These are phyloP conservation scores for Lophius piscatorius DNA, from an alignment of 2,113 vertebrate species.

Conservation along the genomic window DNA sequence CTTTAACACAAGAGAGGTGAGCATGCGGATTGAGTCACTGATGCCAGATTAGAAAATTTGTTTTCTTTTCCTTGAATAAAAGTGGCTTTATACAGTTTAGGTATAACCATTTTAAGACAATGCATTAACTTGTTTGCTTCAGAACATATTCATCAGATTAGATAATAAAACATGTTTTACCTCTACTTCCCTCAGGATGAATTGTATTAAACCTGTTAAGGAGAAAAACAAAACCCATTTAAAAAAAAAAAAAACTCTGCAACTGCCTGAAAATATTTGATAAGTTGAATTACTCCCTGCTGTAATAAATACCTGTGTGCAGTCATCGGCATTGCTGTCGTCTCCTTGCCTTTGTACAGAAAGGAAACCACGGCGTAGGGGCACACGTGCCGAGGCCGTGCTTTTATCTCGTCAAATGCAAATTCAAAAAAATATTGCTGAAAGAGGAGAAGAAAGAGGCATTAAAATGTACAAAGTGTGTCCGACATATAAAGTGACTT, in stretches of 20 bases:
- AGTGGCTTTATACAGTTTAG: neutral
- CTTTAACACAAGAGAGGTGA: no score
- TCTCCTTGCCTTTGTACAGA: slow-evolving; percentile 87
- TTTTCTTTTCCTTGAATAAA: no score
- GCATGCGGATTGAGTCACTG: no score
- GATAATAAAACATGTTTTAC: slow-evolving; percentile 29
- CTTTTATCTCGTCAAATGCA: slow-evolving; percentile 89
- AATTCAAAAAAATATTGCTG: slow-evolving; percentile 98
- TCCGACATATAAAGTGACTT: neutral
- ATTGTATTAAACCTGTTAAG: slow-evolving; percentile 67
- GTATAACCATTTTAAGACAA: neutral
- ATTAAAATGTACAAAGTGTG: neutral
- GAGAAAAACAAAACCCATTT: slow-evolving; percentile 12
- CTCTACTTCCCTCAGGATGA: slow-evolving; percentile 64
- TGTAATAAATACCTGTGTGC: slow-evolving; percentile 82
- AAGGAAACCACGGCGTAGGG: slow-evolving; percentile 95
- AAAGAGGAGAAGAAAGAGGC: slow-evolving; percentile 24
- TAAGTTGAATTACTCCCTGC: slow-evolving; percentile 2
- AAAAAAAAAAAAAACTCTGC: neutral
- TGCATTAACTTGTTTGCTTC: neutral
- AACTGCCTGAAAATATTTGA: neutral
- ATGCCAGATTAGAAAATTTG: no score
- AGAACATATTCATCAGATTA: neutral
- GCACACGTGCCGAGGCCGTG: slow-evolving; percentile 90
- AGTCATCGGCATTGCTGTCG: slow-evolving; percentile 76